A percentile compares a stretch with the other conserved stretches of the same genome.
Evolutionary conservation across 2,797 vertebrate species (phyloP).

Genomic region (Periparus ater): DNA sequence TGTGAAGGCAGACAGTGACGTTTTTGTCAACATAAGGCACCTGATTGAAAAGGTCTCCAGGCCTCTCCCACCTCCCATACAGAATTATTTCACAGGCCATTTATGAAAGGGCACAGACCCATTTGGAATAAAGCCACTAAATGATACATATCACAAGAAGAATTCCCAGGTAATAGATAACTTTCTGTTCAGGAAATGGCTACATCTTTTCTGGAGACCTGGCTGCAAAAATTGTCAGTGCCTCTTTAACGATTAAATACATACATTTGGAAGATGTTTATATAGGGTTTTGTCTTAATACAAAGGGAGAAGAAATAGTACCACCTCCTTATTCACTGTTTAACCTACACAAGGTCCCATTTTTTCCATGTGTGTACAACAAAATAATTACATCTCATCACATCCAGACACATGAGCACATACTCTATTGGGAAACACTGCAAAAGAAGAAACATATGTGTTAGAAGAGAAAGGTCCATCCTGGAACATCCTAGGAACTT

Average conservation of each 20-base stretch:
- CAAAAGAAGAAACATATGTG: not conserved
- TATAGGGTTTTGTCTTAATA: slow-evolving; percentile 22
- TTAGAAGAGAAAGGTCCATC: not conserved
- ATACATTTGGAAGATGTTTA: slow-evolving; percentile 48
- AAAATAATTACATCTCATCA: not conserved
- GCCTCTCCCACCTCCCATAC: not conserved
- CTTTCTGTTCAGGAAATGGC: slow-evolving; percentile 54
- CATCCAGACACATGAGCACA: not conserved
- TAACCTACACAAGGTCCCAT: not conserved
- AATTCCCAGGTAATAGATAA: not conserved
- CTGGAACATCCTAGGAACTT: not conserved
- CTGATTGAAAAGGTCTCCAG: not conserved
- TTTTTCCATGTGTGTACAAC: slow-evolving; percentile 5
- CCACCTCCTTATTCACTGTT: not conserved
- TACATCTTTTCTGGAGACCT: slow-evolving; percentile 28
- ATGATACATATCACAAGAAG: not conserved
- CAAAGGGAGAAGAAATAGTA: not conserved
- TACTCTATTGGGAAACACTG: not conserved
- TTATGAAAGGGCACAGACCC: not conserved
- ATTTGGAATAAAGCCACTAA: not conserved
- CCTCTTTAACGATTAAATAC: not conserved
- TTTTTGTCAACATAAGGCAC: slow-evolving; percentile 16
- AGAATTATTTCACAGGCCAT: slow-evolving; percentile 11
- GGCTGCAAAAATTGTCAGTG: not conserved
- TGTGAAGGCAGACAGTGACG: slow-evolving; percentile 24